Evolutionary conservation across 2,113 vertebrate species (phyloP).

Genomic region (Calonectris borealis): DNA sequence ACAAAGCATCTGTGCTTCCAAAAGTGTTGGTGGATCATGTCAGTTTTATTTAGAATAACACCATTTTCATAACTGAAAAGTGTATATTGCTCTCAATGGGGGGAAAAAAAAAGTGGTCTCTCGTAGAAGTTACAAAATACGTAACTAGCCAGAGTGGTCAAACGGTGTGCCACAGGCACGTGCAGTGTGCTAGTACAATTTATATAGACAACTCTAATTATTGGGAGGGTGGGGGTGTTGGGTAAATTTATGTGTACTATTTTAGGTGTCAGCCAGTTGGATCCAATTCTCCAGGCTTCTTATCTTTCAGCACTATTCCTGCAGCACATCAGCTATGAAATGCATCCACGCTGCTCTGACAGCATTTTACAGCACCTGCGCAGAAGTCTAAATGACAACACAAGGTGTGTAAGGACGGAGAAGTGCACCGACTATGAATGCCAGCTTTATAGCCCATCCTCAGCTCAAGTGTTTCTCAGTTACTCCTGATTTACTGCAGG

Average conservation of each 20-base stretch:
- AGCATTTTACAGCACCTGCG: neutral
- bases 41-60: constrained; percentile 65
- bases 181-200: neutral
- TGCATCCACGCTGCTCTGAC: neutral
- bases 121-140: neutral
- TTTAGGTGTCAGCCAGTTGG: neutral
- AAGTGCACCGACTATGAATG: neutral
- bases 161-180: neutral
- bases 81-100: neutral
- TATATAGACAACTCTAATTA: neutral
- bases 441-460: neutral
- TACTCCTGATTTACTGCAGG: neutral
- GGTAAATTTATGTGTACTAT: neutral
- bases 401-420: neutral
- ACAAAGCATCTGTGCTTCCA: constrained; percentile 69
- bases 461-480: neutral
- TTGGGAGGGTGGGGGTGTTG: neutral
- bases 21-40: constrained; percentile 64
- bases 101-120: neutral
- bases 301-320: neutral
- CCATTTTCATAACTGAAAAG: constrained; percentile 40
- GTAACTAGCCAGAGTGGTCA: neutral
- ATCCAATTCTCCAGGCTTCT: neutral
- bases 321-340: neutral
- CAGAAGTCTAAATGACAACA: neutral